Evolutionary conservation across 2,888 invertebrate species (phyloP), one percentile per base, ranked within the genome.

Genomic region (Melieria crassipennis): DNA sequence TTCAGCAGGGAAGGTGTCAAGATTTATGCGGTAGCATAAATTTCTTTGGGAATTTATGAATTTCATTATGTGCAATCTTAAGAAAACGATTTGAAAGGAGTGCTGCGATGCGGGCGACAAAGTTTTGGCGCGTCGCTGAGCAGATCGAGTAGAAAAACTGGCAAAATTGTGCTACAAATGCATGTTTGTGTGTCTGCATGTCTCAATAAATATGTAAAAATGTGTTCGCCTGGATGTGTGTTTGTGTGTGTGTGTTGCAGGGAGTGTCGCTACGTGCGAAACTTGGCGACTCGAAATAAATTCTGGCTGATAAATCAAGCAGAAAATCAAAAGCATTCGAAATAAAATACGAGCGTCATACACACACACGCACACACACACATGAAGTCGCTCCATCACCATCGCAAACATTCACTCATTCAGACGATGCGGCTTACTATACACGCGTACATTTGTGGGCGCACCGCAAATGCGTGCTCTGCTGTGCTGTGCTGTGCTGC

Each of bases 251-350:
- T 60, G 65, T 55, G 65, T 52, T 74, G 66, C 69, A 73, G 73
- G 72, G 75, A 76, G 73, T 75, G 75, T 42, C 72, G 67, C 70
- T 72, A 50, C 61, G 62, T 69, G 57, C 58, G 16, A 69, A 61
- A 48, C 50, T 66, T 69, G 55, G 64, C 55, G 46, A 71, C 46
- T 60, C 43, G 16, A 45, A 69, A 80, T 78, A 80, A 80, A 78
- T 79, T 79, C 75, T 75, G 77, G 77, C 77, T 80, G 81, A 83
- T 81, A 81, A 81, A 82, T 83, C 80, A 80, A 78, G 80, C 78
- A 77, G 76, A 81, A 82, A 81, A 80, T 81, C 79, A 80, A 79
- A 81, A 82, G 78, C 65, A 71, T 72, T 55, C 16, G 60, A 64
- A 69, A 57, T 65, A 60, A 67, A 47, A 30, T 16, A 57, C 67